Percentiles rank a stretch among this genome's conserved stretches.
phyloP scores from a whole-genome alignment of 2,797 vertebrate genomes.

The Salmo trutta region DNA sequence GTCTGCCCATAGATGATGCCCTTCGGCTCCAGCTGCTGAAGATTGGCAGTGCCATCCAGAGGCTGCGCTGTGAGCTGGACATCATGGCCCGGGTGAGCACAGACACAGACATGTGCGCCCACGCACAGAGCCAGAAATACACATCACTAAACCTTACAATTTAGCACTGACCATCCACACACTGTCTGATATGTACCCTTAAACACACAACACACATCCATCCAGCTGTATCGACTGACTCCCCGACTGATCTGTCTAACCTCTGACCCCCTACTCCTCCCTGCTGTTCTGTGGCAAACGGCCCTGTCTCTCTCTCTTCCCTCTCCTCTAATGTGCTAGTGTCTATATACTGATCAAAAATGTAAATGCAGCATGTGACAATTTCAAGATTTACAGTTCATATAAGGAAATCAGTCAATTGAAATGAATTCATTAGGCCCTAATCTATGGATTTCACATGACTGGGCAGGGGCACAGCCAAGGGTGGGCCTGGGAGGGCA shows the following conservation, averaged over 20 bases:
- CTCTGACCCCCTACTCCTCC: background rate
- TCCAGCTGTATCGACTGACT: background rate
- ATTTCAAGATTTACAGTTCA: too few relatives aligned
- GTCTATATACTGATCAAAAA: too few relatives aligned
- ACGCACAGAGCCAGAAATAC: background rate
- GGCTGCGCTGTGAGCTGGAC: conserved; percentile 94
- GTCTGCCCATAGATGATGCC: conserved; percentile 93
- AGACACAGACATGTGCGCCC: background rate
- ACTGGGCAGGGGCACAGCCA: too few relatives aligned
- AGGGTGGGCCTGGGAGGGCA: too few relatives aligned
- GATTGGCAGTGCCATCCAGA: conserved; percentile 95
- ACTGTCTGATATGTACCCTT: too few relatives aligned
- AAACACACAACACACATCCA: too few relatives aligned
- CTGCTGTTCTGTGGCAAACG: background rate
- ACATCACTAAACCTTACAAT: background rate
- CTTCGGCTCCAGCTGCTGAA: conserved; percentile 92
- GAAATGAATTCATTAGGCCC: too few relatives aligned
- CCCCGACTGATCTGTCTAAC: background rate
- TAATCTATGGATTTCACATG: too few relatives aligned
- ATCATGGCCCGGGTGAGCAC: conserved; percentile 94
- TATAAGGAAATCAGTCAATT: too few relatives aligned
- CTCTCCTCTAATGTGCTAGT: background rate
- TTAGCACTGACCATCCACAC: too few relatives aligned
- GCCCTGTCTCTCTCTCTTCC: background rate
- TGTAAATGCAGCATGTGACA: too few relatives aligned